Conservation (phyloP, 1,140 invertebrate genomes). For the Eufriesea mexicana region DNA sequence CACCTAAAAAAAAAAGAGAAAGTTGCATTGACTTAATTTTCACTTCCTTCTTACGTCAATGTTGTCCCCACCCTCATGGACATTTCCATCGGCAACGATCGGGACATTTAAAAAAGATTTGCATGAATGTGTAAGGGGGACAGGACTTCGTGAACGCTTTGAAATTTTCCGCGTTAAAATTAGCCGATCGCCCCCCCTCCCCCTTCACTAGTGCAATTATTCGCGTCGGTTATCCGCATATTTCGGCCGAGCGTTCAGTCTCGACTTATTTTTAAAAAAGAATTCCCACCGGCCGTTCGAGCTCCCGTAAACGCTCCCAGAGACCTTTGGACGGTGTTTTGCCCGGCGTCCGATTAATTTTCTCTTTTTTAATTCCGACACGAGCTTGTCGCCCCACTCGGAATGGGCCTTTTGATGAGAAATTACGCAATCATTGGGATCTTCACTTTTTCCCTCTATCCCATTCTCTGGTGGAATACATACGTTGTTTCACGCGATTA, state of each 20-base stretch:
- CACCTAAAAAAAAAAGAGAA: not conserved
- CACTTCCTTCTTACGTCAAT: too few species aligned
- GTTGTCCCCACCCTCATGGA: too few species aligned
- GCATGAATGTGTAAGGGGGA: not conserved
- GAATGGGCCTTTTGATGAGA: not conserved
- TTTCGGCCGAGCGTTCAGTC: not conserved
- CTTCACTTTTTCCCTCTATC: not conserved
- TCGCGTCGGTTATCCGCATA: conserved; percentile 9
- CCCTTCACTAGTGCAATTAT: not conserved
- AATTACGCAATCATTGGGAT: not conserved
- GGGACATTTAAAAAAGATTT: conserved; percentile 4
- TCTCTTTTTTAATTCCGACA: not conserved
- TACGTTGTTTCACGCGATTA: not conserved
- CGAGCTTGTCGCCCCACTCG: not conserved
- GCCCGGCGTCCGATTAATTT: not conserved
- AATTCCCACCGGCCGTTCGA: not conserved
- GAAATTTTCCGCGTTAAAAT: conserved; percentile 12
- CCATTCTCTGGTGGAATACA: too few species aligned
- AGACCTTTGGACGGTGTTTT: not conserved
- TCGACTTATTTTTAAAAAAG: conserved; percentile 7
- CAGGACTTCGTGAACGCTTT: not conserved
- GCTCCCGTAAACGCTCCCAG: not conserved
- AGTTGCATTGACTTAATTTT: not conserved
- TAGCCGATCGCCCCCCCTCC: not conserved
- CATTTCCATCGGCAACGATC: not conserved